These are phyloP conservation scores for Sebastes nivosus DNA, from an alignment of 2,797 vertebrate genomes.

Conservation along the genomic window DNA sequence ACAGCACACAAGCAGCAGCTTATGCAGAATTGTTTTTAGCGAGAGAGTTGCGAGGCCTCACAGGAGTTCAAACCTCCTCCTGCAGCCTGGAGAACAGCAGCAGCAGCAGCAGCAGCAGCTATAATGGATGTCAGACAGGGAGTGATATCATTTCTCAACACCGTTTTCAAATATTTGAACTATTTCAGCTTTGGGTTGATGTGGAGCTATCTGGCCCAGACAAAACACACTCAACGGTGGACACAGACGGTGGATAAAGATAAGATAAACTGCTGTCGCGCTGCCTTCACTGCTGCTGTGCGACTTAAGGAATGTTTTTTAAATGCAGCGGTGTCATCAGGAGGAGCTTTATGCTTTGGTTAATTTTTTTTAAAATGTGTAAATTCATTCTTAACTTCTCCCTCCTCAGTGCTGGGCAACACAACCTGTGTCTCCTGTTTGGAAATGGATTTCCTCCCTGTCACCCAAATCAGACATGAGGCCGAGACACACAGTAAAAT, in stretches of 20 bases:
- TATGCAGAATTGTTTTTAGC: background rate
- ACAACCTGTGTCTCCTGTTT: constrained; percentile 1
- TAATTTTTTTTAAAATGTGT: background rate
- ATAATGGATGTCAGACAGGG: constrained; percentile 35
- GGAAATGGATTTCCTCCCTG: constrained; percentile 46
- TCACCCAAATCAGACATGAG: constrained; percentile 66
- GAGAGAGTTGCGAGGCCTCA: constrained; percentile 20
- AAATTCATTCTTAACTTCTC: background rate
- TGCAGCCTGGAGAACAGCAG: background rate
- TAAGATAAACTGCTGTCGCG: constrained; percentile 36
- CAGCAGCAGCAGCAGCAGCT: background rate
- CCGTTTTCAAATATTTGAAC: constrained; percentile 56
- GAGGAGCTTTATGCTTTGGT: background rate
- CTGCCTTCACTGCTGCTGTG: background rate
- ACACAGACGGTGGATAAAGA: constrained; percentile 52
- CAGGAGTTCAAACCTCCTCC: background rate
- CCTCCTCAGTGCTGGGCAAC: background rate
- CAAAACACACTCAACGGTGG: constrained; percentile 51
- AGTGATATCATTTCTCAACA: constrained; percentile 54
- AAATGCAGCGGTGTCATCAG: background rate
- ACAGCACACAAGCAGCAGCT: background rate
- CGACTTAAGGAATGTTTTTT: background rate
- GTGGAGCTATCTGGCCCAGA: constrained; percentile 33
- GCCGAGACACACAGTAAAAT: constrained; percentile 25
- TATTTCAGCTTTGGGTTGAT: constrained; percentile 50